Base-by-base conservation (phyloP, 1,140 invertebrate genomes). In the Neotoxoptera formosana region DNA sequence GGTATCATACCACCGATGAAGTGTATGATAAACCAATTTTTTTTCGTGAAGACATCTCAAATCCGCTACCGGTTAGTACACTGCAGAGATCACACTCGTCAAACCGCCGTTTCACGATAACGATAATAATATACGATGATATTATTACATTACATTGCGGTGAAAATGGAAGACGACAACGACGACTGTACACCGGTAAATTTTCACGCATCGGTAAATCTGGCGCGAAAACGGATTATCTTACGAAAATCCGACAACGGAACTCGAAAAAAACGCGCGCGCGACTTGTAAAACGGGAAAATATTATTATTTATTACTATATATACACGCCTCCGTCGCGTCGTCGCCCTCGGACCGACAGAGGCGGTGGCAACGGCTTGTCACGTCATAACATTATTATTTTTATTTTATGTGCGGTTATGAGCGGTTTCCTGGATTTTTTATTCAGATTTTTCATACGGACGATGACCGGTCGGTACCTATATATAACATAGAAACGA, bases 241-340 rank as follows among this genome's bases (percentile, higher is more conserved):
- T 83, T 83, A 36, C n/a, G 20, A 83, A 83, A 83, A 81, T 81
- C 76, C 20, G n/a, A 81, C 76, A 83, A 83, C 76, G 76, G 76
- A 83, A 36, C 34, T 83, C 76, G n/a, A 83, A 36, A 36, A 83
- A 83, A 36, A 83, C 76, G 76, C 34, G 17, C 76, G 34, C 8
- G n/a, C 14, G 14, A 67, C 21, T 67, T 30, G 34, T 36, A 83
- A 4, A 83, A 83, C 34, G 34, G 76, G 76, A 36, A 83, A 76
- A 76, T 67, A 76, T 17, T 17, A 76, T 67, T n/a, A 67, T 76
- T 76, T n/a, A n/a, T 76, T 20, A 67, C 60, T 67, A n/a, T 67
- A 67, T 67, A 67, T 76, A 17, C n/a, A 76, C 11, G 30, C 60
- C 14, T 76, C 60, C n/a, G n/a, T 76, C 60, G n/a, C 60, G 30